Conservation (phyloP, 2,888 invertebrate genomes). For the Epiblema foenella region DNA sequence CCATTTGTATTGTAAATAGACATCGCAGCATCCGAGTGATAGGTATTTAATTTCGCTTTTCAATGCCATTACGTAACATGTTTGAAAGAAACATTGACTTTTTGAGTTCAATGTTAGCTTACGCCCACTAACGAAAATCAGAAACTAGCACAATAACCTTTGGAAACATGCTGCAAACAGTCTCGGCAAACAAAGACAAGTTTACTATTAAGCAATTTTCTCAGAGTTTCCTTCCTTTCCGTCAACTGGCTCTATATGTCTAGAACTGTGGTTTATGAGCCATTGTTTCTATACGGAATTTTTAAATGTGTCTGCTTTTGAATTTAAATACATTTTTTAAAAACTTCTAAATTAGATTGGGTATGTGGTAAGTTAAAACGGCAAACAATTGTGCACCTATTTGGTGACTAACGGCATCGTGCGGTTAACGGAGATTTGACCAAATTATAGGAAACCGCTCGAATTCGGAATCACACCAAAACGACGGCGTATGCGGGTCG, state of each 20-base stretch:
- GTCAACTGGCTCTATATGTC: neutral
- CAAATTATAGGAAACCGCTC: slow-evolving; percentile 75
- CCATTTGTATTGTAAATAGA: neutral
- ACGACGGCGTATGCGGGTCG: slow-evolving; percentile 47
- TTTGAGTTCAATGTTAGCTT: slow-evolving; percentile 35
- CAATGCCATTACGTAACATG: slow-evolving; percentile 30
- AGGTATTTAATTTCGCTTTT: slow-evolving; percentile 44
- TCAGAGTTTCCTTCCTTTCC: slow-evolving; percentile 21
- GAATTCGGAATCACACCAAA: slow-evolving; percentile 63
- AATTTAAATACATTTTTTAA: neutral
- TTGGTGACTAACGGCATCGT: slow-evolving; percentile 43
- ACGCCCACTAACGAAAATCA: slow-evolving; percentile 48
- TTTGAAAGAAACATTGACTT: slow-evolving; percentile 16
- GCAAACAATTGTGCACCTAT: slow-evolving; percentile 41
- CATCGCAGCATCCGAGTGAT: neutral
- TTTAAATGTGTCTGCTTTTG: neutral
- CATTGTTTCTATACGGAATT: slow-evolving; percentile 4
- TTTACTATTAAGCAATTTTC: slow-evolving; percentile 36
- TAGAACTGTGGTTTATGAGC: neutral
- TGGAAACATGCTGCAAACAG: slow-evolving; percentile 64
- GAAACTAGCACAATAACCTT: slow-evolving; percentile 78
- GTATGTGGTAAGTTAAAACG: slow-evolving; percentile 25
- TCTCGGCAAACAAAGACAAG: slow-evolving; percentile 60
- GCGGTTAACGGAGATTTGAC: slow-evolving; percentile 67
- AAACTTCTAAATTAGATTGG: neutral